Percentiles rank a stretch among this genome's conserved stretches.
These are phyloP conservation scores for Anoplolepis gracilipes DNA, from an alignment of 1,140 invertebrate species.

Conservation along the genomic window DNA sequence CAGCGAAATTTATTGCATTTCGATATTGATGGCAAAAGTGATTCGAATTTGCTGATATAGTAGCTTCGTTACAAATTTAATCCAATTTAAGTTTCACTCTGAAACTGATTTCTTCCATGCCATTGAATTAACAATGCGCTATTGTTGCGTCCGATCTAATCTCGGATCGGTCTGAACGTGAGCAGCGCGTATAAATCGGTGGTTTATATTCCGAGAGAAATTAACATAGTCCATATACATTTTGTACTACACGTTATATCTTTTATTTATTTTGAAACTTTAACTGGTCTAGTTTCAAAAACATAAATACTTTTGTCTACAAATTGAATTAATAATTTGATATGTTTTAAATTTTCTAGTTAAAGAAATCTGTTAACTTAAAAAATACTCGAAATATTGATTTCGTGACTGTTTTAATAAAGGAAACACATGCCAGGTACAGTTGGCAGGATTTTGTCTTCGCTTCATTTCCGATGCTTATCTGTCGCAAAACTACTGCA, in stretches of 20 bases:
- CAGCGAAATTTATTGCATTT: not conserved
- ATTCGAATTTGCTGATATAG: conserved; percentile 7
- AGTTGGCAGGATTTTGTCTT: not conserved
- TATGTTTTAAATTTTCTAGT: not conserved
- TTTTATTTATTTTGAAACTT: not conserved
- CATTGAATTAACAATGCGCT: conserved; percentile 57
- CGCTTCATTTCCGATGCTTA: conserved; percentile 24
- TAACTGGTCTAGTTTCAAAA: not conserved
- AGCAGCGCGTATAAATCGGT: not conserved
- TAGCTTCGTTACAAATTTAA: conserved; percentile 66
- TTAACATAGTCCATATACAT: not conserved
- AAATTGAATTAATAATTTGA: not conserved
- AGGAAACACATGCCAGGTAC: not conserved
- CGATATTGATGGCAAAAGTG: conserved; percentile 38
- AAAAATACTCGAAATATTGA: not conserved
- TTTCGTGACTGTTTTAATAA: not conserved
- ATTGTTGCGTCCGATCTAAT: conserved; percentile 59
- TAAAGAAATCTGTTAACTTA: conserved; percentile 5
- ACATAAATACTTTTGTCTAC: not conserved
- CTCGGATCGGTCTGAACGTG: conserved; percentile 9
- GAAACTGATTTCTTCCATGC: conserved; percentile 23
- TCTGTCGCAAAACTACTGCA: not conserved
- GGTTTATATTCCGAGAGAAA: conserved; percentile 6
- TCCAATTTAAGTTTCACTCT: conserved; percentile 67
- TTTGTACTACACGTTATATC: not conserved